Percentiles rank a stretch among this genome's conserved stretches.
Evolutionary conservation across 2,888 invertebrate genomes (phyloP).

Genomic region (Nowickia ferox): DNA sequence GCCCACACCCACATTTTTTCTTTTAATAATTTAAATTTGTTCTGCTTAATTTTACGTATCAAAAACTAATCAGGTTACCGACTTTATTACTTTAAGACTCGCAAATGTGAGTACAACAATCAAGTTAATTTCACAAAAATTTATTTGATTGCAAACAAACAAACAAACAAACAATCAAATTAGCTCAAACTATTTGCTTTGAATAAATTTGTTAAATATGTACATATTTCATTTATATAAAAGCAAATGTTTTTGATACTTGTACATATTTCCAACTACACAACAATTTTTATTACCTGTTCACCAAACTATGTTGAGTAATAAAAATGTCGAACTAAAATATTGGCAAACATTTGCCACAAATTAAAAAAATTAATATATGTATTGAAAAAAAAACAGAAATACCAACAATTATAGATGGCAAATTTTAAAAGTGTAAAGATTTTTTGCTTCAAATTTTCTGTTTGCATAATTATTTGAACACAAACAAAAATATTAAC

Average conservation of each 20-base stretch:
- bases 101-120: conserved; percentile 18
- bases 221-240: conserved; percentile 31
- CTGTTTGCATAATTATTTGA: conserved; percentile 62
- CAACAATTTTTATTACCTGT: conserved; percentile 43
- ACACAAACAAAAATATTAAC: conserved; percentile 28
- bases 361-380: conserved; percentile 23
- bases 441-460: conserved; percentile 8
- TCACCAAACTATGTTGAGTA: conserved; percentile 49
- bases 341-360: conserved; percentile 45
- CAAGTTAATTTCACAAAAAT: conserved; percentile 32
- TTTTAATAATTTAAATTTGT: conserved; percentile 45
- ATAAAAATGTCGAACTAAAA: conserved; percentile 52
- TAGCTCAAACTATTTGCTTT: conserved; percentile 23
- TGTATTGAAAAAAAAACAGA: not conserved
- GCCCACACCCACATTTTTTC: conserved; percentile 48
- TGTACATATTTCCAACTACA: not conserved
- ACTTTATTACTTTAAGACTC: conserved; percentile 17
- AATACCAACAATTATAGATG: conserved; percentile 36
- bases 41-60: conserved; percentile 60
- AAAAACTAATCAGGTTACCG: conserved; percentile 58
- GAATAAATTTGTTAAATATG: conserved; percentile 43
- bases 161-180: conserved; percentile 8
- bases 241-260: conserved; percentile 13
- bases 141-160: conserved; percentile 32
- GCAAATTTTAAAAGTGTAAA: conserved; percentile 18